Conservation (phyloP, 2,797 vertebrate genomes). For the Acanthurus tractus region DNA sequence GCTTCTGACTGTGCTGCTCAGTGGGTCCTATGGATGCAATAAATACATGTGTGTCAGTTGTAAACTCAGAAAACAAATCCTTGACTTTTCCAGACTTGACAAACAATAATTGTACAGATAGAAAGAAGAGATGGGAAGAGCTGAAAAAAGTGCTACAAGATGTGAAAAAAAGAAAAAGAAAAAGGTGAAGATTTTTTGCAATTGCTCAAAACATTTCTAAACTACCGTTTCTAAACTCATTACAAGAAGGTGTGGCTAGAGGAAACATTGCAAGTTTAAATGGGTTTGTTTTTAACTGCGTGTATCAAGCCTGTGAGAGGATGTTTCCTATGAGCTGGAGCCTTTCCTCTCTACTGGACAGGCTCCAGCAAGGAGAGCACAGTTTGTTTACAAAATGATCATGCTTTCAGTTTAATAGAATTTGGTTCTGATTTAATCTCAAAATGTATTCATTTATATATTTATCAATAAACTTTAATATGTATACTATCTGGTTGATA, state of each 20-base stretch:
- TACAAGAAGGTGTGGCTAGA: neutral
- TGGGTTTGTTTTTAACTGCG: neutral
- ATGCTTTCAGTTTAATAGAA: neutral
- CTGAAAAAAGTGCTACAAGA: too few species aligned
- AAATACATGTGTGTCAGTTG: neutral
- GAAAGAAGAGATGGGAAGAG: neutral
- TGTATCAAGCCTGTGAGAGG: neutral
- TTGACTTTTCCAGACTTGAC: neutral
- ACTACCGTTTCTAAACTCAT: conserved; percentile 11
- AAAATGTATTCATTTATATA: neutral
- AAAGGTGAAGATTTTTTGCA: neutral
- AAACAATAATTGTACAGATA: neutral
- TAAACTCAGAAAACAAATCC: too few species aligned
- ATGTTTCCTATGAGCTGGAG: neutral
- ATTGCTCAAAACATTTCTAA: too few species aligned
- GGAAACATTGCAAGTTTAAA: neutral
- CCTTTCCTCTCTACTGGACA: neutral
- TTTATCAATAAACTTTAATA: neutral
- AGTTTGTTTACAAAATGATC: neutral
- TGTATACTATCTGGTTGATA: neutral
- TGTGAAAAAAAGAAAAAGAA: neutral
- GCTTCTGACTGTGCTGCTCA: conserved; percentile 1
- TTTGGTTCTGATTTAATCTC: neutral
- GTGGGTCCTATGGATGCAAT: neutral
- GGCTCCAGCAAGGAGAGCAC: neutral